These are phyloP conservation scores for Urosaurus nigricauda DNA, from an alignment of 2,797 vertebrate species.

Conservation along the genomic window DNA sequence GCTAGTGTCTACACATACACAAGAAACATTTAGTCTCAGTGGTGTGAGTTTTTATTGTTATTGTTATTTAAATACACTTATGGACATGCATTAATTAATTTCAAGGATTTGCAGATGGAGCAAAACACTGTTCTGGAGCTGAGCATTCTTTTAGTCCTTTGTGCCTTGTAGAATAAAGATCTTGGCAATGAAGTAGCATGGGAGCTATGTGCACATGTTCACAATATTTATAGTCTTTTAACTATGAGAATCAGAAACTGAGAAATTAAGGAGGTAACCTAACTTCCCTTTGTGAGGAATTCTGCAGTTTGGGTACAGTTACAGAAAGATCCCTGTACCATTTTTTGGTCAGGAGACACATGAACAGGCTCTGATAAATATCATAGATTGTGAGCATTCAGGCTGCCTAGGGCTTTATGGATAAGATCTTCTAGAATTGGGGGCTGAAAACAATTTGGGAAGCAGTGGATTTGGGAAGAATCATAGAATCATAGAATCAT, in stretches of 20 bases:
- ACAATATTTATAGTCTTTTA: neutral
- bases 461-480: neutral
- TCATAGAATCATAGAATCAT: neutral
- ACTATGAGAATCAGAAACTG: neutral
- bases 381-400: too few species aligned
- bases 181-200: neutral
- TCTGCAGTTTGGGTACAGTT: neutral
- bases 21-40: neutral
- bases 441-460: neutral
- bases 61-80: constrained; percentile 2
- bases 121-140: neutral
- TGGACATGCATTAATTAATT: neutral
- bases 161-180: neutral
- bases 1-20: neutral
- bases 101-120: too few species aligned
- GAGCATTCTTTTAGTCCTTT: neutral
- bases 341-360: too few species aligned
- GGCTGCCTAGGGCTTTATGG: neutral
- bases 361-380: too few species aligned
- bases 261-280: neutral
- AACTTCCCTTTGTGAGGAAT: neutral
- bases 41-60: neutral
- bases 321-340: neutral
- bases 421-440: neutral
- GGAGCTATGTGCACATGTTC: neutral